Conservation (phyloP, 2,888 invertebrate species). For the Toxonevra muliebris region DNA sequence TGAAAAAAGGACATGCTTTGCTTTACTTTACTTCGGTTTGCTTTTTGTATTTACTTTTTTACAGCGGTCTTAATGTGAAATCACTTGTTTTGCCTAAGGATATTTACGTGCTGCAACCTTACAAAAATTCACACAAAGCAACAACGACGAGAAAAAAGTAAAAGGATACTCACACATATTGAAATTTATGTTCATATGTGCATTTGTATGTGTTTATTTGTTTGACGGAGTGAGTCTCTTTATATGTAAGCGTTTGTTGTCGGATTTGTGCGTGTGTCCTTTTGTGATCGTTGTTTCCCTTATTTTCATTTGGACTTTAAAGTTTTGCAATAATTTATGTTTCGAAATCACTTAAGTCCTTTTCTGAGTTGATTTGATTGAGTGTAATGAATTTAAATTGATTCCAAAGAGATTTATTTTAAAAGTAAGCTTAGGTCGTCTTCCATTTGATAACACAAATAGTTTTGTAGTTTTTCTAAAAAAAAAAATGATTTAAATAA, state of each 20-base stretch:
- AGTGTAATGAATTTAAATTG: background rate
- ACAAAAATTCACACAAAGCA: background rate
- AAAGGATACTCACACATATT: background rate
- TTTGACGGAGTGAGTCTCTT: background rate
- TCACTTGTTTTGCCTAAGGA: too few species aligned
- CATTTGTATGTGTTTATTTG: background rate
- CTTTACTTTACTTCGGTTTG: too few species aligned
- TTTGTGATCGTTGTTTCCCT: background rate
- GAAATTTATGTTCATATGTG: background rate
- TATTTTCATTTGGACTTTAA: background rate
- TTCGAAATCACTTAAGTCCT: background rate
- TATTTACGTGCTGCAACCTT: too few species aligned
- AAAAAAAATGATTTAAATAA: too few species aligned
- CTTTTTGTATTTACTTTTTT: too few species aligned
- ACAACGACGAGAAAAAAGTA: background rate
- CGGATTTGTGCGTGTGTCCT: background rate
- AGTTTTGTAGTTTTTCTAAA: too few species aligned
- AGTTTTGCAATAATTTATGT: constrained; percentile 2
- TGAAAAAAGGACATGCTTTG: too few species aligned
- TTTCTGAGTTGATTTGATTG: background rate
- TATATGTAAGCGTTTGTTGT: background rate
- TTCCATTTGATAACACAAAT: too few species aligned
- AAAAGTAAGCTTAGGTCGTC: too few species aligned
- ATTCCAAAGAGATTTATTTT: background rate
- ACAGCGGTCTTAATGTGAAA: too few species aligned